Conservation (phyloP, 2,797 vertebrate species). For the Sebastolobus altivelis region DNA sequence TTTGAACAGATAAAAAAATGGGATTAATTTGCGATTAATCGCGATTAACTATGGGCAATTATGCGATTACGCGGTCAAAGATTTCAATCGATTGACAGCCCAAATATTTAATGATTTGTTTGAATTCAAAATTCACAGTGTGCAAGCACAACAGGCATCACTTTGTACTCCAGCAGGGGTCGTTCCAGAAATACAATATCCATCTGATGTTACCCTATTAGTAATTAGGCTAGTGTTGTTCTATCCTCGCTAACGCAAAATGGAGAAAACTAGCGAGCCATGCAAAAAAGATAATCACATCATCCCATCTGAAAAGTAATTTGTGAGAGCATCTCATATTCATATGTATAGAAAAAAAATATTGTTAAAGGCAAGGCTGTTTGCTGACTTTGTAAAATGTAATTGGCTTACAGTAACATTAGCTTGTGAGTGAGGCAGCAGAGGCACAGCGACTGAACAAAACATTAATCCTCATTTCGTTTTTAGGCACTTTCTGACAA, state of each 20-base stretch:
- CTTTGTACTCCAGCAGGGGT: not conserved
- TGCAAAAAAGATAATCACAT: conserved; percentile 11
- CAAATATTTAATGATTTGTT: not conserved
- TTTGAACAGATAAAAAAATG: no score
- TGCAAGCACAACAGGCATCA: not conserved
- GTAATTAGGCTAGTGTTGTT: not conserved
- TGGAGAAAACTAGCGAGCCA: not conserved
- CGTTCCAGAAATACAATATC: not conserved
- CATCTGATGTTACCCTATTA: not conserved
- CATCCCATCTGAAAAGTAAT: not conserved
- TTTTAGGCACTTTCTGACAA: not conserved
- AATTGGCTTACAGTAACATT: not conserved
- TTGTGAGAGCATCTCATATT: not conserved
- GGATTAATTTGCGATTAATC: no score
- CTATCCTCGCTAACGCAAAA: not conserved
- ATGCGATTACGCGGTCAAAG: no score
- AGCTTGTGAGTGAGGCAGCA: not conserved
- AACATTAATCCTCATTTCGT: not conserved
- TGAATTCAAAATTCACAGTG: not conserved
- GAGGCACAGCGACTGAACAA: not conserved
- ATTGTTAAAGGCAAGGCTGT: not conserved
- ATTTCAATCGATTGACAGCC: no score
- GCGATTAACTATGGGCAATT: no score
- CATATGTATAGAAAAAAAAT: not conserved
- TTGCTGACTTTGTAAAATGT: not conserved